phyloP scores from a whole-genome alignment of 1,140 invertebrate species.

The Portunus trituberculatus region DNA sequence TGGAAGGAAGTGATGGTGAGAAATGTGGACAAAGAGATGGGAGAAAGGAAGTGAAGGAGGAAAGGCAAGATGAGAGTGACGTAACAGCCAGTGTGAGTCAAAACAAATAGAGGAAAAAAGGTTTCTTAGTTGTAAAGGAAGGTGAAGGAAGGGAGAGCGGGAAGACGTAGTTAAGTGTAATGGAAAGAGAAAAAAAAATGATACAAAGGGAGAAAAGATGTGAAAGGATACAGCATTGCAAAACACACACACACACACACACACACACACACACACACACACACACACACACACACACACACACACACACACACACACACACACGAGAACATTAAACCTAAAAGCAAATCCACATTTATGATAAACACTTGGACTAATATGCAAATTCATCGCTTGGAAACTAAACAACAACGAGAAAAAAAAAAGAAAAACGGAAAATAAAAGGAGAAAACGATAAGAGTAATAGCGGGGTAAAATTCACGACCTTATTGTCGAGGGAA shows the following conservation, averaged over 20 bases:
- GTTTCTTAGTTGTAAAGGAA: not conserved
- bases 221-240: not conserved
- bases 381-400: too few relatives aligned
- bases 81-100: too few relatives aligned
- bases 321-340: too few relatives aligned
- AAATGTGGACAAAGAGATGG: not conserved
- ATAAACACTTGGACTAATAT: too few relatives aligned
- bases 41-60: not conserved
- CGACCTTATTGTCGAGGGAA: too few relatives aligned
- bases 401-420: not conserved
- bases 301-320: too few relatives aligned
- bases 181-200: not conserved
- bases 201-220: not conserved
- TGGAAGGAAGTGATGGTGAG: not conserved
- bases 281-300: too few relatives aligned
- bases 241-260: too few relatives aligned
- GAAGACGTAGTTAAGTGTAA: not conserved
- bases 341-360: too few relatives aligned
- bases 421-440: not conserved
- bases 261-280: too few relatives aligned
- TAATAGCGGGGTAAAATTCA: too few relatives aligned
- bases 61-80: not conserved
- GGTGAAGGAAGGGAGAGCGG: not conserved
- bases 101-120: not conserved
- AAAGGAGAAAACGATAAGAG: too few relatives aligned